Conservation (phyloP, 2,113 vertebrate genomes). For the Rhizomys pruinosus region DNA sequence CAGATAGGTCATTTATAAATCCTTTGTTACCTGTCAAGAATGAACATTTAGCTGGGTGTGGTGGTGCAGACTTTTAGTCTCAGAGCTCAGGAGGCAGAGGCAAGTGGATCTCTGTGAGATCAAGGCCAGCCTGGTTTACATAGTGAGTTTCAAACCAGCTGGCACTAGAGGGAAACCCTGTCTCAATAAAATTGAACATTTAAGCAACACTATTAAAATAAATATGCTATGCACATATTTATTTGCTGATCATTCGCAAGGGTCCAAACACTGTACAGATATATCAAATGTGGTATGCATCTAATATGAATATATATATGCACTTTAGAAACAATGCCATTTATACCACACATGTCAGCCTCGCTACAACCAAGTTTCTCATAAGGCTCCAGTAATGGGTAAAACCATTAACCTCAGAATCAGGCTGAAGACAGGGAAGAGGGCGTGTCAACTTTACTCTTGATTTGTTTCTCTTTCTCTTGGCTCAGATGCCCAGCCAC, state of each 20-base stretch:
- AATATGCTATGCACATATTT: neutral
- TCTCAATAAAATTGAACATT: too few species aligned
- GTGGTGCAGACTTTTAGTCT: too few species aligned
- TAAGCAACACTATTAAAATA: too few species aligned
- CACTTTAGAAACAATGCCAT: neutral
- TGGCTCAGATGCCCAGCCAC: neutral
- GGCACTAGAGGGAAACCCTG: too few species aligned
- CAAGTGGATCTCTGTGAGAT: too few species aligned
- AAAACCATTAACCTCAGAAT: neutral
- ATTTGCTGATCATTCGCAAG: neutral
- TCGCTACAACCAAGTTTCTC: neutral
- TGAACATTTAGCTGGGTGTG: too few species aligned
- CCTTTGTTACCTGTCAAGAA: too few species aligned
- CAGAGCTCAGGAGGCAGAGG: too few species aligned
- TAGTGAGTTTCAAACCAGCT: too few species aligned
- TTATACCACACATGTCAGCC: neutral
- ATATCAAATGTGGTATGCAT: neutral
- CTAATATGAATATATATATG: neutral
- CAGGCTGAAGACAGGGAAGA: neutral
- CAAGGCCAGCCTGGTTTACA: too few species aligned
- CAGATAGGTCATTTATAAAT: too few species aligned
- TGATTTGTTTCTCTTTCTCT: neutral
- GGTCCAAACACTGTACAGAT: neutral
- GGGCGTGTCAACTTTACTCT: neutral
- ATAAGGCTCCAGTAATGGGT: neutral